phyloP scores from a whole-genome alignment of 2,888 invertebrate genomes.

The Trissolcus japonicus region DNA sequence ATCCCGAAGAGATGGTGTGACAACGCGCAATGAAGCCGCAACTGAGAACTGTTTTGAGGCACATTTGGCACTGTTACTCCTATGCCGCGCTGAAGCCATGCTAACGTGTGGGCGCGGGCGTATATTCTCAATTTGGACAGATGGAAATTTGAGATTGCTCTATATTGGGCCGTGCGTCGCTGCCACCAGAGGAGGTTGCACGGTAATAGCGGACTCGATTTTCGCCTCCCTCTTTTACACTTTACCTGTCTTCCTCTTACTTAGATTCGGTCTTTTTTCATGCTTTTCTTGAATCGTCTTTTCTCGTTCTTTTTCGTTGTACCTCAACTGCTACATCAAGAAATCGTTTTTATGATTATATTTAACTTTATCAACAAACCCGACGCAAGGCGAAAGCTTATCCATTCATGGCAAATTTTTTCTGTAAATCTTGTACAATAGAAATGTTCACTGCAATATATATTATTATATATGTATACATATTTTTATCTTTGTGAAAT shows the following conservation, averaged over 20 bases:
- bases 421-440: constrained; percentile 39
- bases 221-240: constrained; percentile 47
- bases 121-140: constrained; percentile 82
- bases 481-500: too few relatives aligned
- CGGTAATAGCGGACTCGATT: constrained; percentile 70
- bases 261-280: constrained; percentile 16
- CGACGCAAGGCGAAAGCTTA: constrained; percentile 38
- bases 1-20: constrained; percentile 44
- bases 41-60: constrained; percentile 65
- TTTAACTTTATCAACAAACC: constrained; percentile 68
- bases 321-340: constrained; percentile 24
- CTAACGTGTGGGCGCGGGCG: constrained; percentile 72
- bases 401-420: constrained; percentile 49
- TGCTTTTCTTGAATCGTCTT: constrained; percentile 5
- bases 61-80: constrained; percentile 69
- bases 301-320: constrained; percentile 27
- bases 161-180: constrained; percentile 80
- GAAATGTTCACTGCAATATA: constrained; percentile 7
- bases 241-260: constrained; percentile 23
- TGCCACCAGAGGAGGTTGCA: constrained; percentile 67
- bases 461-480: too few relatives aligned
- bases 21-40: constrained; percentile 42
- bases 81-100: constrained; percentile 62
- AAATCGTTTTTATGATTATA: constrained; percentile 65
- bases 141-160: constrained; percentile 84